These are phyloP conservation scores for Chouioia cunea DNA, from an alignment of 2,888 invertebrate genomes.

Conservation along the genomic window DNA sequence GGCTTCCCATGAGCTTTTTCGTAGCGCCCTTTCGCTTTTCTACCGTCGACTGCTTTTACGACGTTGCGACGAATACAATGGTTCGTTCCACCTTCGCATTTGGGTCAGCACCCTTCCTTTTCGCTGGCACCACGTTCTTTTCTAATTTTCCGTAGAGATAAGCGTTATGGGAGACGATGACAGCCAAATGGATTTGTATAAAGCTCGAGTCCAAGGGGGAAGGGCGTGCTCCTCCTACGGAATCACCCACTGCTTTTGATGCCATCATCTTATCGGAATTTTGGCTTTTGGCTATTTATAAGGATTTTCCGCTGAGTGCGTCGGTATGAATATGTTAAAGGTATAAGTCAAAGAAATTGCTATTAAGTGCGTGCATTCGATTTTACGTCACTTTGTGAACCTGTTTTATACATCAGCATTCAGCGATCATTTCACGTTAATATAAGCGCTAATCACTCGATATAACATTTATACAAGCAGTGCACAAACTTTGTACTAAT, in stretches of 20 bases:
- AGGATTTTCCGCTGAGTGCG: conserved; percentile 12
- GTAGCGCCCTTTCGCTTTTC: conserved; percentile 40
- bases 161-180: conserved; percentile 47
- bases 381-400: no score
- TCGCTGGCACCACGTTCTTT: conserved; percentile 25
- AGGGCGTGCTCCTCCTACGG: conserved; percentile 13
- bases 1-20: conserved; percentile 17
- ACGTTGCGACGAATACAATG: conserved; percentile 47
- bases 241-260: conserved; percentile 29
- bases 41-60: conserved; percentile 48
- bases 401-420: no score
- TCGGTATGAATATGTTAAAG: background rate
- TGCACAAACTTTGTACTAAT: no score
- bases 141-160: conserved; percentile 49
- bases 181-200: conserved; percentile 49
- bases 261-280: conserved; percentile 24
- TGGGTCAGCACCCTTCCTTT: conserved; percentile 36
- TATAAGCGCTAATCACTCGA: no score
- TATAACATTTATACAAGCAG: no score
- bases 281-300: conserved; percentile 11
- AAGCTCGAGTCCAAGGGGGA: conserved; percentile 14
- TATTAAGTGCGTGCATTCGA: background rate
- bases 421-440: no score
- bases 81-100: conserved; percentile 47
- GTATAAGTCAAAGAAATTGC: conserved; percentile 9